Evolutionary conservation across 2,113 vertebrate genomes (phyloP), one percentile per base, ranked within the genome.

Genomic region (Hemichromis elongatus): DNA sequence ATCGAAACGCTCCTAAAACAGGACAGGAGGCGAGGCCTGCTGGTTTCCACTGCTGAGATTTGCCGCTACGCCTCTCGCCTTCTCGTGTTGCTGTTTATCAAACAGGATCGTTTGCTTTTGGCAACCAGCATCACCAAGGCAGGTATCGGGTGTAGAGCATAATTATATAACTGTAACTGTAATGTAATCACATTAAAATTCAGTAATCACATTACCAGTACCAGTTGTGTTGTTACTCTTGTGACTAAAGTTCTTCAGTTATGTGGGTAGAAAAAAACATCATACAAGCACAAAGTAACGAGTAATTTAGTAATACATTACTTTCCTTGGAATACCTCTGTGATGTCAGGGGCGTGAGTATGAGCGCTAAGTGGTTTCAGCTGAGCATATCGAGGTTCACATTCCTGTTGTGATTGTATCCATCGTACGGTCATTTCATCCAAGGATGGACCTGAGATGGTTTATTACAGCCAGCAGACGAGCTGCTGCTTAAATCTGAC

Each of bases 181-280:
- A 37, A 63, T 21, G 59, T 66, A 66, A 66, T 66, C 11, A 2
- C 19, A 66, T 66, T 66, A 37, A 13, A 66, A 66, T 37, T 66
- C 4, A 37, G 33, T 37, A 66, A 66, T 13, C 37, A n/a, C 33
- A 63, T 63, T 30, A 12, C 2, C 0, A 6, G 30, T 12, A 35
- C 59, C 59, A 35, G 35, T 35, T 35, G n/a, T 63, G 30, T 35
- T 63, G 59, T 35, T 63, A 1, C 10, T 63, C 30, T 35, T 35
- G 30, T 63, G 30, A 35, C 18, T n/a, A 63, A 63, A 9, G 0
- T 1, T 63, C 59, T 7, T 0, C 30, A 37, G 18, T 63, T 63
- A 63, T 37, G n/a, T 63, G 2, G 1, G 35, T 12, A 63, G 18
- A 63, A 61, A 61, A 16, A 33, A 61, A 57, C 54, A 35, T 2